Base-by-base conservation (phyloP, 2,113 vertebrate genomes). In the Drymodes brunneopygia region DNA sequence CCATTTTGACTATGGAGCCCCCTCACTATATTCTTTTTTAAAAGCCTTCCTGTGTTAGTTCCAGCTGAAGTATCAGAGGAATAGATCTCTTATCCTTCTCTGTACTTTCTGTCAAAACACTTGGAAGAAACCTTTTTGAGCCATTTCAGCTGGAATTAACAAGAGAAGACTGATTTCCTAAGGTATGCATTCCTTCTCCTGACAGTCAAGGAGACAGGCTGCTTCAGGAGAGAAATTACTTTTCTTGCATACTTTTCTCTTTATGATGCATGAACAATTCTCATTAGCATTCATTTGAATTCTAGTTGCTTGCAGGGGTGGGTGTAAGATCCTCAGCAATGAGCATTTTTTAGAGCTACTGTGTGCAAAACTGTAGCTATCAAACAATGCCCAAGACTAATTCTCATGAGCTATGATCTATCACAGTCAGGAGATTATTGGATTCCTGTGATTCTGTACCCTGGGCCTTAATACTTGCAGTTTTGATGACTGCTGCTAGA, bases 61-160 rank as follows among this genome's bases (percentile, higher is more conserved):
- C 84, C 71, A 87, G 62, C 40, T 86, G 56, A 96, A 90, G 73
- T 84, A 91, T 47, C 79, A 53, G 47, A 95, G 86, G 61, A 92
- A 73, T 47, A 81, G 73, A 28, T 91, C 79, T 95, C 88, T 72
- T 38, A 70, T 36, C 81, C 40, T 78, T 61, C 58, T 83, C 50
- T 87, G 25, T 65, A 84, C 54, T 87, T 96, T 67, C 84, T 95
- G 90, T 97, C 86, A 96, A 91, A 97, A 94, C 82, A 94, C 86
- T 93, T 90, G 21, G 81, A 94, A 88, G 50, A 64, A 92, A 82
- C 40, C 81, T 90, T 87, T 95, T 78, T 73, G 78, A 91, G 77
- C 51, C 62, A 87, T 96, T 96, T 96, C 89, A 91, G 42, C 61
- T 95, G 65, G 77, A 97, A 95, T 96, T 95, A 97, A 90, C 85